Evolutionary conservation across 2,888 invertebrate species (phyloP).

Genomic region (Drosophila planitibia): DNA sequence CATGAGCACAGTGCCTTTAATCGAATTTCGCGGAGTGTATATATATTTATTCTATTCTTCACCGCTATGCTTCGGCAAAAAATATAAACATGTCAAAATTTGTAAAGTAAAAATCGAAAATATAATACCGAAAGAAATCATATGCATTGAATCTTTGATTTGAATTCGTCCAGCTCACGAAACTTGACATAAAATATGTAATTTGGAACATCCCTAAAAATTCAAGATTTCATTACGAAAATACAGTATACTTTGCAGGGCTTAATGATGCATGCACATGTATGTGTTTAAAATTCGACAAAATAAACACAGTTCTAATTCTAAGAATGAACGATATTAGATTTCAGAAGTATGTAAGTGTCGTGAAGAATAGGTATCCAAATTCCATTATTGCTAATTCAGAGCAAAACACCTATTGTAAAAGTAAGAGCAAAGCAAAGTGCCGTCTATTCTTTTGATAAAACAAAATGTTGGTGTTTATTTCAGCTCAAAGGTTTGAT

Average conservation of each 20-base stretch:
- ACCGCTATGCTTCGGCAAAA: no score
- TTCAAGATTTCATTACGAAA: not conserved
- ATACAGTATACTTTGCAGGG: not conserved
- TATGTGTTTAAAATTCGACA: not conserved
- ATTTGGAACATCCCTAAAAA: not conserved
- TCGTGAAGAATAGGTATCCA: not conserved
- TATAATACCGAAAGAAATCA: not conserved
- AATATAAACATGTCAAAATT: no score
- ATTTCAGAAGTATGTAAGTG: not conserved
- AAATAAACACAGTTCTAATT: not conserved
- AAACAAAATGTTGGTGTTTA: conserved; percentile 74
- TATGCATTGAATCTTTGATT: not conserved
- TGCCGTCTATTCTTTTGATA: conserved; percentile 42
- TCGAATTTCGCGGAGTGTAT: no score
- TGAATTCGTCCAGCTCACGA: not conserved
- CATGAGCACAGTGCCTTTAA: no score
- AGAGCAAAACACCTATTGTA: not conserved
- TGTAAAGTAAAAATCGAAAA: no score
- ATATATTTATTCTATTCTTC: no score
- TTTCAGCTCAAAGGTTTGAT: conserved; percentile 69
- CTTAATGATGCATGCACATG: not conserved
- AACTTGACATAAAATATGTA: not conserved
- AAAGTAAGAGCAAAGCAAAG: not conserved
- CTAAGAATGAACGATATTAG: not conserved
- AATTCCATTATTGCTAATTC: not conserved